A percentile compares a stretch with the other conserved stretches of the same genome.
Conservation (phyloP, 2,888 invertebrate genomes). For the Cyaniris semiargus region DNA sequence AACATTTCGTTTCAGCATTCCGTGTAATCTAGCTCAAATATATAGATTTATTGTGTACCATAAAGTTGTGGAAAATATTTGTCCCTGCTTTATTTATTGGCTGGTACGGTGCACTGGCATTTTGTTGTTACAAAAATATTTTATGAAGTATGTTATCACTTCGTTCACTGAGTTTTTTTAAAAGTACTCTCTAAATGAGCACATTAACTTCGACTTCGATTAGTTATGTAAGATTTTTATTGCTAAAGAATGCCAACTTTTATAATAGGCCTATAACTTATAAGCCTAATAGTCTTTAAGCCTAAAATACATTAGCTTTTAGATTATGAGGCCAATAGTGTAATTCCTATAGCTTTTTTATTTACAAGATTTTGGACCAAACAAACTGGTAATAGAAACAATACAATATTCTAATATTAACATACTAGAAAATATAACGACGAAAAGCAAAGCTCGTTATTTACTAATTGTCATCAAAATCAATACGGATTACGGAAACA, state of each 20-base stretch:
- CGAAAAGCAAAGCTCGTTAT: neutral
- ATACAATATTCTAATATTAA: neutral
- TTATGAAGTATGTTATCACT: neutral
- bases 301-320: neutral
- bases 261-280: neutral
- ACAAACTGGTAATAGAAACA: neutral
- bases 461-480: neutral
- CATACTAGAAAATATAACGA: neutral
- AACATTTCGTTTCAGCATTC: slow-evolving; percentile 17
- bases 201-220: neutral
- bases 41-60: slow-evolving; percentile 12
- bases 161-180: neutral
- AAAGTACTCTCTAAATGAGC: neutral
- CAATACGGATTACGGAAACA: neutral
- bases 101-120: neutral
- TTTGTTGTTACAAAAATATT: neutral
- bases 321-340: neutral
- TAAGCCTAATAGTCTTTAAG: neutral
- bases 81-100: slow-evolving; percentile 4
- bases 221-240: neutral
- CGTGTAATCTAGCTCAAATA: slow-evolving; percentile 7
- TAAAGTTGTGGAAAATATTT: slow-evolving; percentile 12
- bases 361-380: neutral
- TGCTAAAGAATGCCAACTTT: neutral
- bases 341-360: neutral